A percentile compares a stretch with the other conserved stretches of the same genome.
Evolutionary conservation across 2,888 invertebrate species (phyloP).

Genomic region (Trilocha varians): DNA sequence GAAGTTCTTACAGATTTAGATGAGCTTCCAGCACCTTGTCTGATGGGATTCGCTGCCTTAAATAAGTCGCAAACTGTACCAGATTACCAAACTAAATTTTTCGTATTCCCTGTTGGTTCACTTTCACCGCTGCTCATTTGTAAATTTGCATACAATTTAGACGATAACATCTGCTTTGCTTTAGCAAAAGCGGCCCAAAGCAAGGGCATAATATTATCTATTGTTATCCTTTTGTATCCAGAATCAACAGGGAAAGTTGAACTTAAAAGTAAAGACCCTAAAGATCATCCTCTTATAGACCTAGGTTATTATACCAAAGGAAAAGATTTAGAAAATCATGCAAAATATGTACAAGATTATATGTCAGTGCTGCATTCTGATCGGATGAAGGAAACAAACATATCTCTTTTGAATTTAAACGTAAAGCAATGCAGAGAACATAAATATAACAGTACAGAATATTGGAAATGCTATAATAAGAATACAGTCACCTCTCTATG

Average conservation of each 20-base stretch:
- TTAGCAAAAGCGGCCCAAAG: constrained; percentile 18
- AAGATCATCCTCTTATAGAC: constrained; percentile 25
- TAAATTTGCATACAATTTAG: too few species aligned
- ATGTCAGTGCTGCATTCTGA: constrained; percentile 25
- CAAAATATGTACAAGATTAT: constrained; percentile 25
- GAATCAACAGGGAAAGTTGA: constrained; percentile 33
- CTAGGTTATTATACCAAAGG: constrained; percentile 22
- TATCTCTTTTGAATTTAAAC: constrained; percentile 20
- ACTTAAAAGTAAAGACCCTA: constrained; percentile 26
- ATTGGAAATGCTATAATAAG: constrained; percentile 35
- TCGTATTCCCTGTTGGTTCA: constrained; percentile 5
- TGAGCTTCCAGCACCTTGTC: constrained; percentile 8
- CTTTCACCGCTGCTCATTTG: constrained; percentile 15
- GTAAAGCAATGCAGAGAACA: constrained; percentile 22
- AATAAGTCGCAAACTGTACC: constrained; percentile 23
- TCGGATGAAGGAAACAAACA: constrained; percentile 22
- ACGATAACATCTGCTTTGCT: constrained; percentile 23
- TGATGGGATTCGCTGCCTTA: constrained; percentile 18
- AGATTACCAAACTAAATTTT: constrained; percentile 25
- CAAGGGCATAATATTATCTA: constrained; percentile 16
- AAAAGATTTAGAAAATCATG: constrained; percentile 27
- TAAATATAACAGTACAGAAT: constrained; percentile 22
- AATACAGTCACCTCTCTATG: constrained; percentile 75
- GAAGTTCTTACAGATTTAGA: constrained; percentile 15
- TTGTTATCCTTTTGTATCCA: constrained; percentile 30